phyloP scores from a whole-genome alignment of 2,888 invertebrate species.

The Punctoribates punctum region DNA sequence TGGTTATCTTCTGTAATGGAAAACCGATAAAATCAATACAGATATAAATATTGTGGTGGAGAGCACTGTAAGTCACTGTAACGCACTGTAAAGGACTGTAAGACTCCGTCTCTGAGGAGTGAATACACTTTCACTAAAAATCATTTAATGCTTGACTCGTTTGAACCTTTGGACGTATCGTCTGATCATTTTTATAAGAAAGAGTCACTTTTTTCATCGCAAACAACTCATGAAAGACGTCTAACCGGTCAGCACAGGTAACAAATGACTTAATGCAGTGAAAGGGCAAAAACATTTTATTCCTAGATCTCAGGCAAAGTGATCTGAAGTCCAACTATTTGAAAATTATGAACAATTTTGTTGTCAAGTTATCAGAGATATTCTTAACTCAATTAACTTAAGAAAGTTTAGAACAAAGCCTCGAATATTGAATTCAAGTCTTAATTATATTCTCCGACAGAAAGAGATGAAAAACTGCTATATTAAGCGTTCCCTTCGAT shows the following conservation, averaged over 20 bases:
- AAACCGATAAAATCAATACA: background rate
- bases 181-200: background rate
- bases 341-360: no score
- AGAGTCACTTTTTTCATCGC: background rate
- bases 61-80: background rate
- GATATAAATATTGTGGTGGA: background rate
- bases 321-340: no score
- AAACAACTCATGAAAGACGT: constrained; percentile 7
- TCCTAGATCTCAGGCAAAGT: no score
- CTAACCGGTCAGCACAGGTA: constrained; percentile 30
- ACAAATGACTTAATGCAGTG: background rate
- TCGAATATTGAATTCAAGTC: no score
- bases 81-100: background rate
- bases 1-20: background rate
- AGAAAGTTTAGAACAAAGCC: no score
- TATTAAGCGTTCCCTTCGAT: no score
- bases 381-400: no score
- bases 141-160: background rate
- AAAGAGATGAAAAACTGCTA: no score
- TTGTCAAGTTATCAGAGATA: no score
- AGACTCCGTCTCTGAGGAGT: background rate
- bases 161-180: background rate
- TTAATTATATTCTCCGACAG: no score
- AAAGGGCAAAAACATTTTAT: background rate
- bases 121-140: background rate